Base-by-base conservation (phyloP, 2,113 vertebrate genomes). In the Caranx melampygus region DNA sequence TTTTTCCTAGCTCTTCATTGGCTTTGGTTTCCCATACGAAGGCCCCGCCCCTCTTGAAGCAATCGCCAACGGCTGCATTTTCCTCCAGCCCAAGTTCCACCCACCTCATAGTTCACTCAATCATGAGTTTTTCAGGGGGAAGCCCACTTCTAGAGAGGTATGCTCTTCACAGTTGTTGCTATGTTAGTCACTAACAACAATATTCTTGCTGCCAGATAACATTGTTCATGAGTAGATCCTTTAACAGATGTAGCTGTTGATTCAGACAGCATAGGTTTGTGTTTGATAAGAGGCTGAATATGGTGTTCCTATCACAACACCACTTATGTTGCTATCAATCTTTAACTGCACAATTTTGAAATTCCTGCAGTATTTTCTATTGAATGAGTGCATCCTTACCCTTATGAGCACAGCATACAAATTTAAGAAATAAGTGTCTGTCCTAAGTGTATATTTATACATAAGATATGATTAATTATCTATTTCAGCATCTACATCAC, bases 21-120 rank as follows among this genome's bases (percentile, higher is more conserved):
- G 98, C 16, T 98, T 99, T 5, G 98, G 98, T 60, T 99, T 99
- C 92, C 98, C 98, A 13, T 99, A 99, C 0, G 98, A 99, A 94
- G 98, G 98, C 26, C 98, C 98, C 0, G 98, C 98, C 4, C 98
- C 98, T 0, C 94, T 99, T 92, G 98, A 99, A 90, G 98, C 98
- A 1, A 97, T 99, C 37, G 98, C 98, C 91, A 99, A 98, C 1
- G 98, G 98, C 37, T 99, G 98, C 15, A 93, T 98, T 31, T 99
- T 99, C 91, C 95, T 99, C 79, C 98, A 99, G 93, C 96, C 98
- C 0, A 96, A 96, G 55, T 98, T 99, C 92, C 92, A 91, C 49
- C 97, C 98, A 0, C 95, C 98, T 0, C 98, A 97, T 94, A 99
- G 97, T 93, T 99, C 98, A 21, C 95, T 98, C 83, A 99, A 99